Conservation (phyloP, 2,797 vertebrate genomes). For the Neomorphus geoffroyi region DNA sequence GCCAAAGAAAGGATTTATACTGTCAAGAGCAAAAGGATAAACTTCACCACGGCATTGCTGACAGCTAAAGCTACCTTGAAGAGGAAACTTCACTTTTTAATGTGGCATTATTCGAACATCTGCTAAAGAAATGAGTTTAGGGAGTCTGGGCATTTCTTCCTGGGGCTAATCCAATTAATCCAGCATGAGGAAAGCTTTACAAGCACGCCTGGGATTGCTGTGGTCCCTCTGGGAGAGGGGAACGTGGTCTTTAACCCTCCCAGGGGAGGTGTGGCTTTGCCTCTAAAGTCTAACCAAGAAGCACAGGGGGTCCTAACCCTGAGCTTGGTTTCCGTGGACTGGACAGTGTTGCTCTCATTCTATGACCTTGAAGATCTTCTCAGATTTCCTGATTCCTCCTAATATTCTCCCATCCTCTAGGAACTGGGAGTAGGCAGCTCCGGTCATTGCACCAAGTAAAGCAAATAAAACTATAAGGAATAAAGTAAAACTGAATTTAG, state of each 20-base stretch:
- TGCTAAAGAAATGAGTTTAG: background rate
- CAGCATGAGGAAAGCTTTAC: background rate
- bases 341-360: background rate
- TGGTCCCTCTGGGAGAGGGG: background rate
- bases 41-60: background rate
- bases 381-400: background rate
- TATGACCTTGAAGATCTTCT: background rate
- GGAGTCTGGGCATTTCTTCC: background rate
- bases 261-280: background rate
- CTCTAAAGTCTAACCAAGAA: background rate
- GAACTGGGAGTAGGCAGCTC: background rate
- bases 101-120: background rate
- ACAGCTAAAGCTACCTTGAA: slow-evolving; percentile 42
- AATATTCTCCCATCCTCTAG: background rate
- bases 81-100: background rate
- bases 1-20: background rate
- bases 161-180: background rate
- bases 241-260: background rate
- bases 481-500: background rate
- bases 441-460: fast-evolving
- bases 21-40: background rate
- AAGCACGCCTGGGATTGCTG: background rate
- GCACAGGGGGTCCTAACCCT: fast-evolving
- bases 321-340: background rate
- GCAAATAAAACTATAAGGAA: background rate